Conservation (phyloP, 1,140 invertebrate species). For the Anoplolepis gracilipes region DNA sequence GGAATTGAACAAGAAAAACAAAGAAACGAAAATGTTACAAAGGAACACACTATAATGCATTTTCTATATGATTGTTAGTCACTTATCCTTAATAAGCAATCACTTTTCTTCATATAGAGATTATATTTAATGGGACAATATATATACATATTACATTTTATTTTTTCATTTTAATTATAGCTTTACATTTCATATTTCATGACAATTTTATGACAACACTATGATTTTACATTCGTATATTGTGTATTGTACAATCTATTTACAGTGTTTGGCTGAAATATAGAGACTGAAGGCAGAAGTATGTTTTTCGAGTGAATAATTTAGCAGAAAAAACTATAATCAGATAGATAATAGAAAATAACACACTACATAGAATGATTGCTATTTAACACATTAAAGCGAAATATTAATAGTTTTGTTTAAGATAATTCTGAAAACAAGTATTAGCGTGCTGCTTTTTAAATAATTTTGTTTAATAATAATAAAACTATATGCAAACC, state of each 20-base stretch:
- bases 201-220: slow-evolving; percentile 53
- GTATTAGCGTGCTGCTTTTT: slow-evolving; percentile 64
- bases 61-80: slow-evolving; percentile 27
- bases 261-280: slow-evolving; percentile 70
- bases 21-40: slow-evolving; percentile 5
- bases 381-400: slow-evolving; percentile 61
- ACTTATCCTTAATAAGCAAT: slow-evolving; percentile 13
- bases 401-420: slow-evolving; percentile 62
- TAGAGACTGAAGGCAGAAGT: slow-evolving; percentile 66
- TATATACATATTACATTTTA: slow-evolving; percentile 38
- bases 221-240: slow-evolving; percentile 55
- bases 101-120: slow-evolving; percentile 18
- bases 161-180: slow-evolving; percentile 41
- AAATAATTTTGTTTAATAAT: slow-evolving; percentile 60
- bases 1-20: background rate
- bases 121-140: slow-evolving; percentile 52
- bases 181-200: slow-evolving; percentile 59
- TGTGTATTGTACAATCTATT: slow-evolving; percentile 62
- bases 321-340: slow-evolving; percentile 59
- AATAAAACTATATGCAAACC: slow-evolving; percentile 66
- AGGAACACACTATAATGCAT: slow-evolving; percentile 23
- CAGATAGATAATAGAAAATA: slow-evolving; percentile 56
- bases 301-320: slow-evolving; percentile 61
- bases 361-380: slow-evolving; percentile 52
- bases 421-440: slow-evolving; percentile 57